Conservation (phyloP, 2,888 invertebrate species). For the Anagyrus pseudococci region DNA sequence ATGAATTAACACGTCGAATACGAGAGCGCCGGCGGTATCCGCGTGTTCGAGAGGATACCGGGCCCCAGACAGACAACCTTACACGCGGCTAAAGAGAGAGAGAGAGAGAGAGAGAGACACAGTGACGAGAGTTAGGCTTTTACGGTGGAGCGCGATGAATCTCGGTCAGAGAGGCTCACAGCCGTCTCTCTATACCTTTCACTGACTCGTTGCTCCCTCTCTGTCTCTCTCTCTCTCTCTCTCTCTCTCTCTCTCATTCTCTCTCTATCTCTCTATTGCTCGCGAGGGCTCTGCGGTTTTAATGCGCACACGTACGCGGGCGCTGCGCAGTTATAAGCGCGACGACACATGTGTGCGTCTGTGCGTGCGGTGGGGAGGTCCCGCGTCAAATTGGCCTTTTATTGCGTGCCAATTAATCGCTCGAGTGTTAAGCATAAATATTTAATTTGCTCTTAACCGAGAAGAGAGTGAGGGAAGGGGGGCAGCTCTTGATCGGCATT, state of each 20-base stretch:
- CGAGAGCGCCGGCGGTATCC: too few relatives aligned
- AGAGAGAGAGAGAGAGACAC: neutral
- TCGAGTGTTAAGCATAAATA: conserved; percentile 8
- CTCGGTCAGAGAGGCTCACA: conserved; percentile 29
- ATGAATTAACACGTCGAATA: conserved; percentile 9
- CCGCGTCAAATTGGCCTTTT: conserved; percentile 4
- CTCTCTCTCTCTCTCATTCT: too few relatives aligned
- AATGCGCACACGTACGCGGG: neutral
- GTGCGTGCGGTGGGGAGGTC: neutral
- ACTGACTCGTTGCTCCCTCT: conserved; percentile 14
- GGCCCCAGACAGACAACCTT: too few relatives aligned
- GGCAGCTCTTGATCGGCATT: too few relatives aligned
- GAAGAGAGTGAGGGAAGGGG: too few relatives aligned
- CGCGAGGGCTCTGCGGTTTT: too few relatives aligned
- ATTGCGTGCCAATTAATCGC: conserved; percentile 34
- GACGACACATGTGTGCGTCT: neutral
- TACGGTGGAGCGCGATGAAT: conserved; percentile 19
- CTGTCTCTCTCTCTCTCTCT: too few relatives aligned
- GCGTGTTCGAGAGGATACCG: too few relatives aligned
- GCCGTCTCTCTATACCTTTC: conserved; percentile 28
- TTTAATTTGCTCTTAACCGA: too few relatives aligned
- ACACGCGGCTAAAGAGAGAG: neutral
- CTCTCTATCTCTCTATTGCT: too few relatives aligned
- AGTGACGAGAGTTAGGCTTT: neutral
- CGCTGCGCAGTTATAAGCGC: neutral